Evolutionary conservation across 1,140 invertebrate species (phyloP).

Genomic region (Trigoniulus corallinus): DNA sequence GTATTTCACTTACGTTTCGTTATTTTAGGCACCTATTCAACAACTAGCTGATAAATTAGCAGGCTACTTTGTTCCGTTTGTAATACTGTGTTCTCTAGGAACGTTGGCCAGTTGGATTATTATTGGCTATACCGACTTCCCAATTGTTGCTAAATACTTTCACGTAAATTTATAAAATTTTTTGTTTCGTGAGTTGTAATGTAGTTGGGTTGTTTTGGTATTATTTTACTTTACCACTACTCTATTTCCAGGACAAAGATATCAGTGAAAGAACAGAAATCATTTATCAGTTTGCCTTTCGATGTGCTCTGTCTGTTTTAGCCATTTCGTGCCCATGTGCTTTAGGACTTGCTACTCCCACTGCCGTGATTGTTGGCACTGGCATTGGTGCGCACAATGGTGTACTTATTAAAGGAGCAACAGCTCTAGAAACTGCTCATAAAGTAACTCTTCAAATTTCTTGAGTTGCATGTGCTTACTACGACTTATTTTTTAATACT

Average conservation of each 20-base stretch:
- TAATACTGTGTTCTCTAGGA: constrained; percentile 67
- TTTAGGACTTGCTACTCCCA: constrained; percentile 91
- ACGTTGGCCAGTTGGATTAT: constrained; percentile 81
- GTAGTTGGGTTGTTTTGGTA: too few species aligned
- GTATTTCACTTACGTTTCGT: background rate
- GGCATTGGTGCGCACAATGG: constrained; percentile 89
- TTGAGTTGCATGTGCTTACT: background rate
- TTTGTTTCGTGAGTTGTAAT: too few species aligned
- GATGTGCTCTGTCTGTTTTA: constrained; percentile 88
- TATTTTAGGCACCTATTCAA: constrained; percentile 71
- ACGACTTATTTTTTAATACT: background rate
- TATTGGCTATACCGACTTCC: constrained; percentile 42
- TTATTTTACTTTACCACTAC: too few species aligned
- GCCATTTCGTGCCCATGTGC: constrained; percentile 98
- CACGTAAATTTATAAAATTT: too few species aligned
- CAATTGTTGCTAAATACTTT: background rate
- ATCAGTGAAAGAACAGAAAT: constrained; percentile 32
- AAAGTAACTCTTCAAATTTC: constrained; percentile 41
- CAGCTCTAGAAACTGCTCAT: constrained; percentile 88
- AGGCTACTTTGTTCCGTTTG: constrained; percentile 91
- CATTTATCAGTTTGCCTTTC: constrained; percentile 75
- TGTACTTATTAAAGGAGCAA: constrained; percentile 94
- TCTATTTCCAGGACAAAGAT: too few species aligned
- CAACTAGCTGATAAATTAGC: constrained; percentile 91
- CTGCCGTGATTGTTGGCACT: constrained; percentile 94